Conservation (phyloP, 2,888 invertebrate species). For the Aphodius sticticus region DNA sequence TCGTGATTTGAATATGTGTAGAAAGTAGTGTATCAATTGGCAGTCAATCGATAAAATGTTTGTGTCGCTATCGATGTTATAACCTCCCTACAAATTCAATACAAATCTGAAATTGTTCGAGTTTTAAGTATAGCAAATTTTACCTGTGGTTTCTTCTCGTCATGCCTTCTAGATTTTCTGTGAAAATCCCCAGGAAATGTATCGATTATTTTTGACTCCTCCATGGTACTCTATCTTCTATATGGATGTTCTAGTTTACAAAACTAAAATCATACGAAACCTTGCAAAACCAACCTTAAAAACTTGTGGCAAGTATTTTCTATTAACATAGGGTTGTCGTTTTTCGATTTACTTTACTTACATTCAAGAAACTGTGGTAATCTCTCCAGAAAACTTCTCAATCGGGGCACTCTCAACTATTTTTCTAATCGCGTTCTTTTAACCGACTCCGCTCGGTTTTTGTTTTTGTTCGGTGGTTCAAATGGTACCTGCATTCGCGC, state of each 20-base stretch:
- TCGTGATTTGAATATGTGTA: background rate
- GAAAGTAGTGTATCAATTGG: background rate
- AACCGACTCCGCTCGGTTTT: background rate
- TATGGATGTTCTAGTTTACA: background rate
- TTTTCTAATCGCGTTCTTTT: background rate
- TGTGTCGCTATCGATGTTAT: background rate
- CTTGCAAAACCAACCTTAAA: background rate
- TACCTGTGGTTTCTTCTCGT: background rate
- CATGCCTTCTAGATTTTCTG: background rate
- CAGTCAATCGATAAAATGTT: background rate
- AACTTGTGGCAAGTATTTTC: background rate
- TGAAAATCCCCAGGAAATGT: background rate
- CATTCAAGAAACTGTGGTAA: background rate
- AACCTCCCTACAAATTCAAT: background rate
- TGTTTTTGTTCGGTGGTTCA: background rate
- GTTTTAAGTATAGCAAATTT: background rate
- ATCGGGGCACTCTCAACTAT: background rate
- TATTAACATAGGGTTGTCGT: background rate
- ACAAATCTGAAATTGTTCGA: background rate
- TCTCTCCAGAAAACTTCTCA: background rate
- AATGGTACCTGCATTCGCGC: background rate
- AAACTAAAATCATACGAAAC: background rate
- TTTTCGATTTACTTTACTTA: background rate
- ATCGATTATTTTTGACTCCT: background rate
- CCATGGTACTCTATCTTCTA: background rate